phyloP scores from a whole-genome alignment of 1,140 invertebrate species.

The Drosophila triauraria region DNA sequence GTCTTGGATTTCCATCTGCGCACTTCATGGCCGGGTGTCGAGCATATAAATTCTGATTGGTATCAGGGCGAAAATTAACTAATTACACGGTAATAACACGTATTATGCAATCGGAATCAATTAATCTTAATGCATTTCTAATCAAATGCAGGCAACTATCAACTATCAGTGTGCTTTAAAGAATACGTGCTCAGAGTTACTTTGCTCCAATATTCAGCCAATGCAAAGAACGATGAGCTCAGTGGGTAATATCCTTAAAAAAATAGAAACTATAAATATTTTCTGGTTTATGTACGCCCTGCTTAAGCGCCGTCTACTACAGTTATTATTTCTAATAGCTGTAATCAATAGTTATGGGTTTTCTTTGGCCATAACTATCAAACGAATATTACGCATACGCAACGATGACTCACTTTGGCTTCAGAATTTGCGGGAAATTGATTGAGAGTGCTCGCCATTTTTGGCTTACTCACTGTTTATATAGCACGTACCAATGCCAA shows the following conservation, averaged over 20 bases:
- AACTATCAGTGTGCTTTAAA: constrained; percentile 9
- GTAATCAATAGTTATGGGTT: constrained; percentile 12
- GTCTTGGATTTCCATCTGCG: constrained; percentile 20
- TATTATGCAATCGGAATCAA: constrained; percentile 52
- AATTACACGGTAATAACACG: constrained; percentile 53
- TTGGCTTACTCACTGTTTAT: constrained; percentile 34
- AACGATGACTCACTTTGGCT: constrained; percentile 7
- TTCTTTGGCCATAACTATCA: constrained; percentile 13
- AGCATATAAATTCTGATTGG: constrained; percentile 24
- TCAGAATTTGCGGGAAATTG: constrained; percentile 14
- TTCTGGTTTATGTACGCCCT: neutral
- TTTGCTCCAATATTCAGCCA: neutral
- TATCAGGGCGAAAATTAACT: constrained; percentile 43
- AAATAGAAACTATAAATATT: neutral
- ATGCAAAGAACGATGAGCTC: neutral
- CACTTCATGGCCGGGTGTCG: constrained; percentile 12
- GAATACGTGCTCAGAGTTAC: neutral
- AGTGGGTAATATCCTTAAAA: neutral
- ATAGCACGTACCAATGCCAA: constrained; percentile 37
- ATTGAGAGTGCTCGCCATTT: constrained; percentile 13
- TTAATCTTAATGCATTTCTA: constrained; percentile 45
- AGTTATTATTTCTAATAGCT: constrained; percentile 5
- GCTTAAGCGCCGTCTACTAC: neutral
- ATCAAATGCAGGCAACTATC: constrained; percentile 5
- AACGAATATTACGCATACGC: constrained; percentile 18